phyloP scores from a whole-genome alignment of 2,797 vertebrate genomes.

The Pygocentrus nattereri region DNA sequence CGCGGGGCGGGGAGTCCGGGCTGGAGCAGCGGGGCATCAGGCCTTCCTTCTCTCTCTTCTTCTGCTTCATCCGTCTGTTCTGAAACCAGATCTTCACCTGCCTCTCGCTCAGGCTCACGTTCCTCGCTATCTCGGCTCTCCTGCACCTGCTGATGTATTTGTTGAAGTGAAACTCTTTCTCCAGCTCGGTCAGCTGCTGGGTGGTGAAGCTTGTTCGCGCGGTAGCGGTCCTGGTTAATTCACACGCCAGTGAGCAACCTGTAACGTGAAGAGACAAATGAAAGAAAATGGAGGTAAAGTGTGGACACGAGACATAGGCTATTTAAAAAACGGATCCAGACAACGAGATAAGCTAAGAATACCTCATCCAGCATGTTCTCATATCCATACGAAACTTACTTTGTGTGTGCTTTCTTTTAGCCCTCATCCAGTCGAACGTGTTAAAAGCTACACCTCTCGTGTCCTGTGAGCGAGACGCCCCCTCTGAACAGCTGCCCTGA shows the following conservation, averaged over 20 bases:
- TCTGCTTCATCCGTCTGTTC: constrained; percentile 79
- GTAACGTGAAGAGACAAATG: constrained; percentile 34
- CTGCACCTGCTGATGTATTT: constrained; percentile 62
- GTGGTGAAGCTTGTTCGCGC: constrained; percentile 81
- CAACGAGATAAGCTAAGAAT: neutral
- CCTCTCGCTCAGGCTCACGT: constrained; percentile 81
- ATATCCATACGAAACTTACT: constrained; percentile 18
- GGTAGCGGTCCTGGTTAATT: constrained; percentile 75
- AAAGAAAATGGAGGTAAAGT: constrained; percentile 14
- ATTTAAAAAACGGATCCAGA: neutral
- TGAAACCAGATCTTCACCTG: constrained; percentile 82
- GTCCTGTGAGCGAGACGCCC: constrained; percentile 46
- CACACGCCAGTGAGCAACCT: constrained; percentile 79
- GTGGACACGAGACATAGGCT: neutral
- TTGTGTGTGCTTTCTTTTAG: constrained; percentile 34
- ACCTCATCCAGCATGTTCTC: neutral
- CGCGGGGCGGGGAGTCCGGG: constrained; percentile 42
- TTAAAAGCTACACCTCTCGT: constrained; percentile 18
- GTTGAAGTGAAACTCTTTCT: constrained; percentile 76
- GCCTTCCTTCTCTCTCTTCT: constrained; percentile 76
- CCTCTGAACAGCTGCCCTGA: constrained; percentile 44
- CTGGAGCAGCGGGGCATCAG: constrained; percentile 48
- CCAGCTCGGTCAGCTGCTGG: constrained; percentile 84
- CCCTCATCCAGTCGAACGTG: constrained; percentile 47
- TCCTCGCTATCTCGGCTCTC: constrained; percentile 79